Percentiles rank a stretch among this genome's conserved stretches.
phyloP scores from a whole-genome alignment of 2,113 vertebrate genomes.

The Panurus biarmicus region DNA sequence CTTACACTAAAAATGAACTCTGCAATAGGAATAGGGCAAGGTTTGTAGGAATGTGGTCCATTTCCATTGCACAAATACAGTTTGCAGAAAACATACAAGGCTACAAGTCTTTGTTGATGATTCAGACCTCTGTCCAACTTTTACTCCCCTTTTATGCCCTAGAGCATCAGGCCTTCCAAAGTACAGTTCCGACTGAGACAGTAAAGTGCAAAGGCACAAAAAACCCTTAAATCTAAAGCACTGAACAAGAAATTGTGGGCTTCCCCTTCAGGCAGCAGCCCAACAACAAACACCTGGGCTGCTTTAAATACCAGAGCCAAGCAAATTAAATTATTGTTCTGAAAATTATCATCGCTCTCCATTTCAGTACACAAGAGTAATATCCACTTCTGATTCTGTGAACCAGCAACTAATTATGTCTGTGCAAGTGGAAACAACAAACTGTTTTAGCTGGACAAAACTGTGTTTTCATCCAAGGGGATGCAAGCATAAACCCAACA shows the following conservation, averaged over 20 bases:
- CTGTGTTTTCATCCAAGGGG: background rate
- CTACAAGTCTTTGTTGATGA: background rate
- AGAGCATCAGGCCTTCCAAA: background rate
- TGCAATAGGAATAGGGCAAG: background rate
- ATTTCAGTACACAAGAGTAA: background rate
- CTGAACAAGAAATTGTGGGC: background rate
- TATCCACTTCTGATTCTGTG: background rate
- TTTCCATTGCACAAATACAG: background rate
- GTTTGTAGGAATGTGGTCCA: background rate
- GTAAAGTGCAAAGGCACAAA: background rate
- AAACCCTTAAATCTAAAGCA: background rate
- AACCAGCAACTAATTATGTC: background rate
- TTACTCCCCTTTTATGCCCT: background rate
- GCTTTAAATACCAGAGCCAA: background rate
- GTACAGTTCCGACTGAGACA: background rate
- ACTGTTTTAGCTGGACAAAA: background rate
- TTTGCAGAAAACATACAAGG: background rate
- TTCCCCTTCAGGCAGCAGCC: background rate
- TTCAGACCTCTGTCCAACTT: background rate
- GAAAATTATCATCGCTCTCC: background rate
- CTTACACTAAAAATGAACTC: background rate
- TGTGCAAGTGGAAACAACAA: background rate
- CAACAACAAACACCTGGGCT: background rate
- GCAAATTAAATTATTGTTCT: background rate
- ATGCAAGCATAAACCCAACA: background rate